These are phyloP conservation scores for Hydrozoanthus gracilis DNA, from an alignment of 92 coral and sea anemone genomes.

Conservation along the genomic window DNA sequence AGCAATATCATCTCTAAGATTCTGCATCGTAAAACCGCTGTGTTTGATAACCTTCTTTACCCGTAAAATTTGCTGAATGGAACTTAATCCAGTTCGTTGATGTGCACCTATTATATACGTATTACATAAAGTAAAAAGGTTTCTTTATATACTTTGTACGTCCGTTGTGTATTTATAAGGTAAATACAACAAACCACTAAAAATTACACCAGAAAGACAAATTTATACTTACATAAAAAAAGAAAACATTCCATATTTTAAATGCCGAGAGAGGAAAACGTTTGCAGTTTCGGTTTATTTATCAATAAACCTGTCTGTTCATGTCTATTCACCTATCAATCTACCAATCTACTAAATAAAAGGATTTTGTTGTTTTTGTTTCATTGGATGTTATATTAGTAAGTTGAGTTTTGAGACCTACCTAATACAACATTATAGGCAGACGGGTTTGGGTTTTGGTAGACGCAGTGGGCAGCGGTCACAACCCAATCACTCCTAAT, in stretches of 20 bases:
- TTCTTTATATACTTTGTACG: neutral
- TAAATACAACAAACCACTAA: neutral
- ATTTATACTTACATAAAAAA: too few relatives aligned
- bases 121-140: neutral
- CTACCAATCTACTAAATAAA: too few relatives aligned
- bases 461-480: constrained; percentile 1
- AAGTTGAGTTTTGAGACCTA: neutral
- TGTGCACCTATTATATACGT: constrained; percentile 54
- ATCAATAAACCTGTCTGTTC: too few relatives aligned
- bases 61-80: constrained; percentile 59
- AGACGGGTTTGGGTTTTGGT: neutral
- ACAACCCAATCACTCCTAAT: too few relatives aligned
- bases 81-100: constrained; percentile 48
- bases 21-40: constrained; percentile 25
- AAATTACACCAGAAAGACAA: too few relatives aligned
- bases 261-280: too few relatives aligned
- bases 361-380: too few relatives aligned
- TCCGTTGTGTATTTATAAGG: neutral
- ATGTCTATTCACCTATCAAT: too few relatives aligned
- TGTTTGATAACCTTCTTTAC: constrained; percentile 56
- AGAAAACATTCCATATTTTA: too few relatives aligned
- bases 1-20: constrained; percentile 43
- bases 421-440: neutral
- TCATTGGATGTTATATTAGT: too few relatives aligned
- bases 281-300: too few relatives aligned